phyloP scores from a whole-genome alignment of 2,797 vertebrate species.

The Podarcis siculus region DNA sequence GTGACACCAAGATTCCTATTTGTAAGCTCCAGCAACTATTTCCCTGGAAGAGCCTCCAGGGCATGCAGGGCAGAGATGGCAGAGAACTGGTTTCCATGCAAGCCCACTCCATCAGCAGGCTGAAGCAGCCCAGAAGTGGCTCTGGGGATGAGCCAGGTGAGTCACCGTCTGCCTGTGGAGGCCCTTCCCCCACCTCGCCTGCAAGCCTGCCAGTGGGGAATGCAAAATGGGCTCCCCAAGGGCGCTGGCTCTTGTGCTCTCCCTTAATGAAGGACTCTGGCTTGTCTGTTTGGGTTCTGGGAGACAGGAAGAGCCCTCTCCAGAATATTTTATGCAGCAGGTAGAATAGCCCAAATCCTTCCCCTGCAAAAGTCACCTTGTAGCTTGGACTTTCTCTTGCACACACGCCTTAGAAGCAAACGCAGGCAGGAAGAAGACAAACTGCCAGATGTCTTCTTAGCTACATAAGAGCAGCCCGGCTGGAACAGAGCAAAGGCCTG shows the following conservation, averaged over 20 bases:
- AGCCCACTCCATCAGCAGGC: not conserved
- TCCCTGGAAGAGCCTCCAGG: not conserved
- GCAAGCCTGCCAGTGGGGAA: not conserved
- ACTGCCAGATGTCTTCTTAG: not conserved
- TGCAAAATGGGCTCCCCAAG: not conserved
- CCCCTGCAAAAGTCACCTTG: not conserved
- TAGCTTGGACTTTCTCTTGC: not conserved
- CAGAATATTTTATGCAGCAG: not conserved
- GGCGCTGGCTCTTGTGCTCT: not conserved
- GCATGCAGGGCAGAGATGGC: not conserved
- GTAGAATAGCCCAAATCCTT: not conserved
- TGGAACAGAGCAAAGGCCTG: not conserved
- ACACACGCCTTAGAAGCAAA: not conserved
- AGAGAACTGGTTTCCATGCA: not conserved
- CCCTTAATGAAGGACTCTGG: not conserved
- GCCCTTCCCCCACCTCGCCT: not conserved
- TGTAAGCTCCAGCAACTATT: not conserved
- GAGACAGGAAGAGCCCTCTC: not conserved
- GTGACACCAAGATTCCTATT: not conserved
- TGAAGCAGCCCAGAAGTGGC: not conserved
- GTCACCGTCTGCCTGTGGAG: not conserved
- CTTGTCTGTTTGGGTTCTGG: not conserved
- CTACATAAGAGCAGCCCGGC: not conserved
- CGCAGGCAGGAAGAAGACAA: not conserved
- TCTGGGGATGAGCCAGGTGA: conserved; percentile 1